Evolutionary conservation across 2,888 invertebrate genomes (phyloP).

Genomic region (Hartigia nigra): DNA sequence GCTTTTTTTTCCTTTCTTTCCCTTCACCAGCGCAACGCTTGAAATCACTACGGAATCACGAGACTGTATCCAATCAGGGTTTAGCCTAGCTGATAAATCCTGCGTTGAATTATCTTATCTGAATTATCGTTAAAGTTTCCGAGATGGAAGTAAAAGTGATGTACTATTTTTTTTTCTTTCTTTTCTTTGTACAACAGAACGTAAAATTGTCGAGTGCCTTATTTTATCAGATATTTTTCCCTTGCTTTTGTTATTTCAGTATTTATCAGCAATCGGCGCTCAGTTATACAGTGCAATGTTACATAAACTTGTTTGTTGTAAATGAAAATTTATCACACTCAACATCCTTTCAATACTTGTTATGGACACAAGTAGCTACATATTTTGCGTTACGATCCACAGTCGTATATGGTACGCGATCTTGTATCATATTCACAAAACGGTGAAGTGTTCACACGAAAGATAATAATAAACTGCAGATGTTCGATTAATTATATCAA

Average conservation of each 20-base stretch:
- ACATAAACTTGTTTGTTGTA: neutral
- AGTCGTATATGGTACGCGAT: neutral
- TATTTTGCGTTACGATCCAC: neutral
- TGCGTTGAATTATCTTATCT: neutral
- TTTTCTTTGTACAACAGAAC: neutral
- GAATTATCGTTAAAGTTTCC: neutral
- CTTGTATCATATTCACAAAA: neutral
- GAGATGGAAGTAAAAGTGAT: neutral
- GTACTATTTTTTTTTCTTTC: neutral
- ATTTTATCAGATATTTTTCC: neutral
- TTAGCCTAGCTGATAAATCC: neutral
- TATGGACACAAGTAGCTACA: too few relatives aligned
- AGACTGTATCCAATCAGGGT: neutral
- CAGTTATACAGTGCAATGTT: neutral
- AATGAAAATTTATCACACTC: neutral
- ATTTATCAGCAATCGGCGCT: neutral
- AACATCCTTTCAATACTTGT: neutral
- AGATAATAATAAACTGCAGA: neutral
- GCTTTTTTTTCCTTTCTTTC: neutral
- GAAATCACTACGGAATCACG: neutral
- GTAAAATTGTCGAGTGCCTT: neutral
- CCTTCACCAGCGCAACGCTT: neutral
- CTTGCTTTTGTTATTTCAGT: neutral
- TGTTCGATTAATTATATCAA: neutral
- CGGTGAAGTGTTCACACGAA: neutral